Evolutionary conservation across 2,797 vertebrate species (phyloP), one percentile per base, ranked within the genome.

Genomic region (Ceryle rudis): DNA sequence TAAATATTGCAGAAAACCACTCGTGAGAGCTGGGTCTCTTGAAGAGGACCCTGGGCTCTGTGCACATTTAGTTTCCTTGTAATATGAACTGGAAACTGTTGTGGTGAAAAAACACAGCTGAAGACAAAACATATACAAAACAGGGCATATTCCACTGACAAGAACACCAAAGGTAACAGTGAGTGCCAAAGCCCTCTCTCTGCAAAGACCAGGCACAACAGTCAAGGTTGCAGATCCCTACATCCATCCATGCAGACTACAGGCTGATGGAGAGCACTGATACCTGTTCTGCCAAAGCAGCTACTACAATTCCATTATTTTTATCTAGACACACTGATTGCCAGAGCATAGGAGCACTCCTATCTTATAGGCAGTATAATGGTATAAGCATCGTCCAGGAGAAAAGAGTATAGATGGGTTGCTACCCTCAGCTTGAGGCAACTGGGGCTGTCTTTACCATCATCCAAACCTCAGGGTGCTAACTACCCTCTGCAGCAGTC

Each of bases 81-180:
- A 81, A 39, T 2, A 54, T 16, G 6, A 89, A 44, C 18, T 65
- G 18, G 61, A 81, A 81, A 44, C 2, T 4, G 8, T 1, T 5
- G 42, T 44, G 25, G 33, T 33, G 22, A 8, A 86, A 84, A 78
- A 80, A 5, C 46, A 44, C 6, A 8, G 47, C 5, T 0, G 1
- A 67, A 66, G 66, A 16, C 6, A 80, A 80, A 2, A 7, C 20
- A 13, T 29, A 6, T 4, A 37, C 11, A 49, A 65, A 89, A 65
- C 4, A 37, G 17, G 6, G 23, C 8, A 7, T 17, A 41, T n/a
- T 46, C 33, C 77, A 33, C 25, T 42, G 60, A 37, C 1, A 2
- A 13, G 4, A 79, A 52, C 7, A 13, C 10, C 0, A 2, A 46
- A 15, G 17, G 14, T 49, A 60, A 54, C 1, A 10, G 7, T 5